Percentiles rank a stretch among this genome's conserved stretches.
Conservation (phyloP, 2,888 invertebrate genomes). For the Chouioia cunea region DNA sequence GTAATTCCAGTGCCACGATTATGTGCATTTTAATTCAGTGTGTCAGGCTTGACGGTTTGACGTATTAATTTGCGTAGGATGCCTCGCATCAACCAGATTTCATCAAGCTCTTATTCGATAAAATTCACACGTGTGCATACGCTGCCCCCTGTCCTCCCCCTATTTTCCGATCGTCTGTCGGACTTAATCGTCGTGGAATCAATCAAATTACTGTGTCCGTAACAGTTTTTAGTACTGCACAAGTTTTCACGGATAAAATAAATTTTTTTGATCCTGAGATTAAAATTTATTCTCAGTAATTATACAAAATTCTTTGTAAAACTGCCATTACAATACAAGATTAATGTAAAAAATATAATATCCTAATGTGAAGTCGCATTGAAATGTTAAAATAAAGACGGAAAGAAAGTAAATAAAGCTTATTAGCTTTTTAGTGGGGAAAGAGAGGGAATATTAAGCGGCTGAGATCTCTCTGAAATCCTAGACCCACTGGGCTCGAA, state of each 20-base stretch:
- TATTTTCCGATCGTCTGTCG: slow-evolving; percentile 37
- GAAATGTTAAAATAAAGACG: no score
- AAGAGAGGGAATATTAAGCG: slow-evolving; percentile 19
- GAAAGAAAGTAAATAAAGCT: slow-evolving; percentile 33
- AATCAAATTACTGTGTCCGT: slow-evolving; percentile 14
- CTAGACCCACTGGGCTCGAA: slow-evolving; percentile 14
- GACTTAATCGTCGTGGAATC: slow-evolving; percentile 14
- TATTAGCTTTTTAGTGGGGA: slow-evolving; percentile 12
- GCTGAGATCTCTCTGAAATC: slow-evolving; percentile 16
- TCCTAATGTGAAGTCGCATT: no score
- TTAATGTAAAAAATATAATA: no score
- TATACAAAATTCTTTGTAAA: no score
- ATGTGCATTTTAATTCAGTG: slow-evolving; percentile 54
- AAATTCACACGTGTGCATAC: slow-evolving; percentile 33
- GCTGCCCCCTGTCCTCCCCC: not conserved
- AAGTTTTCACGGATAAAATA: not conserved
- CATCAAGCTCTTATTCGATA: slow-evolving; percentile 33
- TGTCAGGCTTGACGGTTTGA: slow-evolving; percentile 34
- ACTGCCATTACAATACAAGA: no score
- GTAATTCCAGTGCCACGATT: slow-evolving; percentile 54
- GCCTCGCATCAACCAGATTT: slow-evolving; percentile 35
- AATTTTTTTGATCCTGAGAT: not conserved
- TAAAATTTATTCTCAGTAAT: not conserved
- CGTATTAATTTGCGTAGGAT: slow-evolving; percentile 42
- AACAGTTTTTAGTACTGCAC: slow-evolving; percentile 24